Evolutionary conservation across 2,888 invertebrate genomes (phyloP).

Genomic region (Agriopis leucophaearia): DNA sequence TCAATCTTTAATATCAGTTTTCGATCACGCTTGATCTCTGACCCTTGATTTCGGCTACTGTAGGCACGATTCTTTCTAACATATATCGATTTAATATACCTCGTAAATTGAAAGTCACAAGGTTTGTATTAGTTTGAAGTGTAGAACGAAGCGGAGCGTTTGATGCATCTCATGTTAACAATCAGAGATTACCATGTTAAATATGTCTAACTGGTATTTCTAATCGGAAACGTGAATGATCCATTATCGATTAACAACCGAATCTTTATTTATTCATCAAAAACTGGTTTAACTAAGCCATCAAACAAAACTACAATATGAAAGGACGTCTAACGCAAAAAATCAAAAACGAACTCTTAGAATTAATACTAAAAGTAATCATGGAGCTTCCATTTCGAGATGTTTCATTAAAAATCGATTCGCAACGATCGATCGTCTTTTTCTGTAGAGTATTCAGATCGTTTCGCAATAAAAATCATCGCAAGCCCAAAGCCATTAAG

Average conservation of each 20-base stretch:
- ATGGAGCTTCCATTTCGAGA: constrained; percentile 16
- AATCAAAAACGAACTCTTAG: constrained; percentile 11
- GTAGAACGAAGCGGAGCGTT: constrained; percentile 57
- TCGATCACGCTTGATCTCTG: constrained; percentile 83
- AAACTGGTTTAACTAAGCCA: constrained; percentile 26
- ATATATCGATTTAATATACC: constrained; percentile 50
- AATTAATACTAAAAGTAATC: constrained; percentile 29
- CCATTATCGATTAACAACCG: constrained; percentile 45
- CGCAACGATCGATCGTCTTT: constrained; percentile 34
- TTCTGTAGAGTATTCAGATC: constrained; percentile 34
- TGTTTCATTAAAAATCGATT: constrained; percentile 52
- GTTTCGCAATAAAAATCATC: constrained; percentile 74
- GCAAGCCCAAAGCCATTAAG: constrained; percentile 68
- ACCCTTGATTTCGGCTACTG: constrained; percentile 84
- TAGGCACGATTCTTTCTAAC: constrained; percentile 74
- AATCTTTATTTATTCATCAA: constrained; percentile 30
- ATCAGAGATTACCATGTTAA: constrained; percentile 80
- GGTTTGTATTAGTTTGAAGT: constrained; percentile 45
- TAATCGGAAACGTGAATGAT: constrained; percentile 58
- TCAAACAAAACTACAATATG: constrained; percentile 10
- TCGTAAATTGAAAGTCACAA: constrained; percentile 49
- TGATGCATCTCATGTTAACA: constrained; percentile 77
- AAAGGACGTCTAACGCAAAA: constrained; percentile 28
- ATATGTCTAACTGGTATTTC: constrained; percentile 63
- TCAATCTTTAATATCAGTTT: constrained; percentile 82